Base-by-base conservation (phyloP, 2,797 vertebrate species). In the Hemitrygon akajei region DNA sequence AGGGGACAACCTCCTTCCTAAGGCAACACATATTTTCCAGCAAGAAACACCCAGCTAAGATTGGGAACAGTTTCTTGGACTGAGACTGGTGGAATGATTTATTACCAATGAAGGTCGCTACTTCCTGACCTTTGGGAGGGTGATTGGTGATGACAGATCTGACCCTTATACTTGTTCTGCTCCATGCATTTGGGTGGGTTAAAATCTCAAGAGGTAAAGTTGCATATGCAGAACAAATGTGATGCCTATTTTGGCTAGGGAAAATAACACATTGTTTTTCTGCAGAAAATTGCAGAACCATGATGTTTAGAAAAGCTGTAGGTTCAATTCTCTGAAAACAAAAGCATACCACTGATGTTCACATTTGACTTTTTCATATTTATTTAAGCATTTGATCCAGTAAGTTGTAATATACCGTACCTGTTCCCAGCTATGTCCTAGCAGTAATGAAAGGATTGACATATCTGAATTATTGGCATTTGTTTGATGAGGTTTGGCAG, bases 91-190 rank as follows among this genome's bases (percentile, higher is more conserved):
- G 37, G 30, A 22, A 69, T 89, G 86, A 89, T 89, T 89, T 89
- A 89, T 89, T 89, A 89, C 60, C 63, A 37, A 34, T 37, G 86
- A 89, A 89, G 86, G 86, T 66, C 60, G 34, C 60, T 69, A 69
- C 63, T 69, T 63, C 86, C 60, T 89, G 86, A 89, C 60, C 86
- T 37, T 89, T 69, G 16, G 30, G 66, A 89, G 86, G 69, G n/a
- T 89, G 86, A 89, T 89, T 89, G 60, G 86, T 69, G 86, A 89
- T 66, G 86, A 89, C 86, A 89, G 86, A 16, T 69, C 60, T 69
- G n/a, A n/a, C 63, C 30, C 60, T 69, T 22, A 66, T 37, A 69
- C 60, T 89, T 89, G 34, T 14, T 37, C 1, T 34, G 16, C 37
- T 66, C 47, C 86, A 34, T 37, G 60, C 86, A 89, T 30, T 18